Conservation (phyloP, 2,113 vertebrate genomes). For the Phylloscopus trochilus region DNA sequence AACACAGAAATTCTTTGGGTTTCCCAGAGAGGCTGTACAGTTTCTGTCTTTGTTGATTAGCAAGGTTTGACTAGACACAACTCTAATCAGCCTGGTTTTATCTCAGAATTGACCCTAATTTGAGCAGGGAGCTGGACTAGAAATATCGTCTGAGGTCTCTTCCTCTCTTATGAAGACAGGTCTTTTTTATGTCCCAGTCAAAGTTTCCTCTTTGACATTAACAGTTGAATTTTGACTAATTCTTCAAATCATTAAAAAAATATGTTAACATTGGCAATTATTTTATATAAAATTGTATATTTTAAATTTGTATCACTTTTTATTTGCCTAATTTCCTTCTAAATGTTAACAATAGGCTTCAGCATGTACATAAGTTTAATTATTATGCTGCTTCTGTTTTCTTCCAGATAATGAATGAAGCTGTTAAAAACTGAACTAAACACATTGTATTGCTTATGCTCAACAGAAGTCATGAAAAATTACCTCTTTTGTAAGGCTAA, state of each 20-base stretch:
- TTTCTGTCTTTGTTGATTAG: background rate
- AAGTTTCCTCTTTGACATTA: background rate
- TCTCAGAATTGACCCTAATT: background rate
- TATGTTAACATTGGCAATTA: background rate
- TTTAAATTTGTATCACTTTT: background rate
- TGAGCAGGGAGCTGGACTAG: background rate
- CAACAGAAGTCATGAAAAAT: background rate
- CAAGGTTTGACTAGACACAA: background rate
- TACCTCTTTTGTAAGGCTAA: background rate
- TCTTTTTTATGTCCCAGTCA: background rate
- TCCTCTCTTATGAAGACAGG: background rate
- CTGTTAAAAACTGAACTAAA: background rate
- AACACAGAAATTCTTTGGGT: background rate
- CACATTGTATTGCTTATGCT: background rate
- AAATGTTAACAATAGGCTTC: background rate
- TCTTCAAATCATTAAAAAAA: background rate
- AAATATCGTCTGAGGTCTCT: background rate
- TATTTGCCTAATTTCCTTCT: background rate
- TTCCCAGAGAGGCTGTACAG: background rate
- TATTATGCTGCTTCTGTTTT: background rate
- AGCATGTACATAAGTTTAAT: background rate
- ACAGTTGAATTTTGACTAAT: background rate
- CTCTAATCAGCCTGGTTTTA: background rate
- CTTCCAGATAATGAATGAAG: constrained; percentile 13
- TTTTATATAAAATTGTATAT: background rate